phyloP scores from a whole-genome alignment of 1,140 invertebrate genomes.

The Magallana angulata region DNA sequence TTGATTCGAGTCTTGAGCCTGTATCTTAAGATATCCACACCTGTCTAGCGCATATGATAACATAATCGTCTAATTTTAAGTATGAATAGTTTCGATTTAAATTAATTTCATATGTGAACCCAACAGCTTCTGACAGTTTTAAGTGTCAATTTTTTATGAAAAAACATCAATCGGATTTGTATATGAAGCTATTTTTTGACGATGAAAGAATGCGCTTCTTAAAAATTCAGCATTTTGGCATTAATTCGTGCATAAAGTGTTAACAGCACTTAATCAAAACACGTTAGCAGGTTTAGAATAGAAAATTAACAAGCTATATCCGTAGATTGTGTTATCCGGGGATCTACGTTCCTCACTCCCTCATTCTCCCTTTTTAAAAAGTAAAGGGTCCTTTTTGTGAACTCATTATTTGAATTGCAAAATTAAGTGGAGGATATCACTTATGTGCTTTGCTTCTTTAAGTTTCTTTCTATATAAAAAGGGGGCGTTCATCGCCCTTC shows the following conservation, averaged over 20 bases:
- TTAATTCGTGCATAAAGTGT: neutral
- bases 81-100: too few relatives aligned
- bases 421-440: constrained; percentile 33
- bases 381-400: constrained; percentile 3
- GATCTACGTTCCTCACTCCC: constrained; percentile 8
- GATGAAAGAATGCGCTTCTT: neutral
- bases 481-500: constrained; percentile 17
- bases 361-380: neutral
- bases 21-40: too few relatives aligned
- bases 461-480: constrained; percentile 25
- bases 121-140: too few relatives aligned
- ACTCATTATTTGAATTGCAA: constrained; percentile 31
- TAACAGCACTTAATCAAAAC: neutral
- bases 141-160: too few relatives aligned
- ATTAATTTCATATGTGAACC: too few relatives aligned
- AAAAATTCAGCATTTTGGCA: neutral
- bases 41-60: too few relatives aligned
- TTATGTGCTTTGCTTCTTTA: constrained; percentile 8
- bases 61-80: too few relatives aligned
- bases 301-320: neutral
- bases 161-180: too few relatives aligned
- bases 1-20: too few relatives aligned
- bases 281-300: neutral
- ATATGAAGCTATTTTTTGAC: neutral
- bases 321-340: neutral